Evolutionary conservation across 2,888 invertebrate species (phyloP).

Genomic region (Ceraclea dissimilis): DNA sequence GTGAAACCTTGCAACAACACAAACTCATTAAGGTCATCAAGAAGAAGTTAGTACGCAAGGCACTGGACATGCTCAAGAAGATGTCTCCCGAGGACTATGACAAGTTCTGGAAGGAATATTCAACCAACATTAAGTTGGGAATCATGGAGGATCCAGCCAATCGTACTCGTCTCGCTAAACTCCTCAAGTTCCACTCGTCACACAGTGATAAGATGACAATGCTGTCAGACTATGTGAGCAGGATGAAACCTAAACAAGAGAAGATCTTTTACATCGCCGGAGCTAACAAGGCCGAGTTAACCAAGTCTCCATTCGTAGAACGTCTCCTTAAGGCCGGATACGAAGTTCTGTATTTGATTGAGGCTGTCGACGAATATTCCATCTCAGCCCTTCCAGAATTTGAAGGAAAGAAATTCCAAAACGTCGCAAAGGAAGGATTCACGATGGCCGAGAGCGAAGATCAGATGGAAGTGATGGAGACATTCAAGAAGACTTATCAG

Average conservation of each 20-base stretch:
- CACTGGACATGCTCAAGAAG: slow-evolving; percentile 97
- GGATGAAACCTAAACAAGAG: slow-evolving; percentile 94
- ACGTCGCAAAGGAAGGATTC: slow-evolving; percentile 98
- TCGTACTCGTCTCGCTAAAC: slow-evolving; percentile 89
- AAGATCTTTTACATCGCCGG: slow-evolving; percentile 97
- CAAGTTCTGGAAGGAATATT: slow-evolving; percentile 98
- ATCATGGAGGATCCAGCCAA: slow-evolving; percentile 97
- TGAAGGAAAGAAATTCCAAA: slow-evolving; percentile 98
- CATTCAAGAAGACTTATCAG: slow-evolving; percentile 70
- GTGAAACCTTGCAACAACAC: slow-evolving; percentile 97
- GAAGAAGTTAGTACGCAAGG: slow-evolving; percentile 96
- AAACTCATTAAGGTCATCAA: slow-evolving; percentile 98
- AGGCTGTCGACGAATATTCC: slow-evolving; percentile 98
- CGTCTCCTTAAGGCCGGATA: slow-evolving; percentile 85
- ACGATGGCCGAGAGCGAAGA: slow-evolving; percentile 68
- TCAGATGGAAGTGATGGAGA: slow-evolving; percentile 69
- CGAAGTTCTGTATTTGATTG: slow-evolving; percentile 89
- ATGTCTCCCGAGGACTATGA: slow-evolving; percentile 82
- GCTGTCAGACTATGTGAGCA: slow-evolving; percentile 80
- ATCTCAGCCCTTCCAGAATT: slow-evolving; percentile 95
- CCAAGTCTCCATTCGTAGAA: slow-evolving; percentile 92
- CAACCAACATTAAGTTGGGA: slow-evolving; percentile 94
- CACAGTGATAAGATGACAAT: slow-evolving; percentile 56
- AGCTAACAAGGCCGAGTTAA: slow-evolving; percentile 75
- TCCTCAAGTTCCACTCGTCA: slow-evolving; percentile 86